phyloP scores from a whole-genome alignment of 2,113 vertebrate genomes.

The Danionella cerebrum region DNA sequence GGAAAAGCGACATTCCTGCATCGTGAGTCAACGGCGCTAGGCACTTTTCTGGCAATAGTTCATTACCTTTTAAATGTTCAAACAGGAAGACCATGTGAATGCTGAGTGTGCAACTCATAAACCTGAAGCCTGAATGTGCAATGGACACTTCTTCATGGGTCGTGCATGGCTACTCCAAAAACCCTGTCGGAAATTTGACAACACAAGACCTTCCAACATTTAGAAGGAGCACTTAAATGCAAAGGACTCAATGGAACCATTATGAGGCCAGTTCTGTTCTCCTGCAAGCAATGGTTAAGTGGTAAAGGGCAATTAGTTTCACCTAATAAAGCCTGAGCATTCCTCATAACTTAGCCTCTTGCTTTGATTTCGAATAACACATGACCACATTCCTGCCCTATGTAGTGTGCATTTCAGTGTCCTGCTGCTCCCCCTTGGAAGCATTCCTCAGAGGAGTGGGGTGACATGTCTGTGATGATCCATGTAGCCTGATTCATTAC shows the following conservation, averaged over 20 bases:
- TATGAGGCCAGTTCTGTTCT: background rate
- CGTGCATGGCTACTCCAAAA: constrained; percentile 5
- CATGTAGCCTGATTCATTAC: constrained; percentile 7
- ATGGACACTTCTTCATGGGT: constrained; percentile 6
- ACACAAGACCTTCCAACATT: constrained; percentile 19
- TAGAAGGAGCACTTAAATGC: constrained; percentile 12
- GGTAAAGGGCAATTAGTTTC: constrained; percentile 6
- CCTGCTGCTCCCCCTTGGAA: background rate
- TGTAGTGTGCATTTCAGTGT: constrained; percentile 26
- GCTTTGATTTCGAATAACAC: constrained; percentile 40
- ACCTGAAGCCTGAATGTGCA: background rate
- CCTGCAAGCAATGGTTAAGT: constrained; percentile 1
- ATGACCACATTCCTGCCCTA: constrained; percentile 37
- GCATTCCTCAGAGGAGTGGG: constrained; percentile 16
- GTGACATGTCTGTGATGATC: constrained; percentile 5
- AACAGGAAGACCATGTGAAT: constrained; percentile 9
- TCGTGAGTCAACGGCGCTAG: constrained; percentile 40
- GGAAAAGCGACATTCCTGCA: constrained; percentile 36
- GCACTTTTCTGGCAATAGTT: constrained; percentile 37
- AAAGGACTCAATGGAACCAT: constrained; percentile 12
- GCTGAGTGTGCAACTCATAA: background rate
- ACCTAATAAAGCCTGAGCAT: constrained; percentile 16
- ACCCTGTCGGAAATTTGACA: background rate
- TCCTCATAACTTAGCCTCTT: constrained; percentile 20
- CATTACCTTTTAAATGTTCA: constrained; percentile 30